A percentile compares a stretch with the other conserved stretches of the same genome.
phyloP scores from a whole-genome alignment of 2,797 vertebrate species.

The Staurois parvus region DNA sequence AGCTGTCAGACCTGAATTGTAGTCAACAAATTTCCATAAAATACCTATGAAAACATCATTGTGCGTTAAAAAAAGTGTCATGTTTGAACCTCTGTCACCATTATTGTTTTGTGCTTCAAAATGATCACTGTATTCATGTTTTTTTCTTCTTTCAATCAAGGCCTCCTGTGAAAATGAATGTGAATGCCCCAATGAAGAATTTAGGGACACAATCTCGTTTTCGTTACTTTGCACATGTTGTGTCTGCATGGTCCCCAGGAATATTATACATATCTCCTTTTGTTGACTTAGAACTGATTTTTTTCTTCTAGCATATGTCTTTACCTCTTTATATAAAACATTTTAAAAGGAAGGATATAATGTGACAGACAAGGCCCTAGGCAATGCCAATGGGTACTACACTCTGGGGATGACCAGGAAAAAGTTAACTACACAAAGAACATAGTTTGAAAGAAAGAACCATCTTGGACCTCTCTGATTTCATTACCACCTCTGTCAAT shows the following conservation, averaged over 20 bases:
- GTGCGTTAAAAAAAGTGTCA: no score
- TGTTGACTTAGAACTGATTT: slow-evolving; percentile 5
- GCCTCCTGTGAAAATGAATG: slow-evolving; percentile 9
- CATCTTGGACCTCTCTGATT: slow-evolving; percentile 50
- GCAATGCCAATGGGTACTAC: slow-evolving; percentile 40
- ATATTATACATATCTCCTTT: slow-evolving; percentile 52
- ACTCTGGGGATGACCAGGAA: slow-evolving; percentile 41
- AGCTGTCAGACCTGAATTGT: no score
- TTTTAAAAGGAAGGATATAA: slow-evolving; percentile 41
- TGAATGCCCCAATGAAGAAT: slow-evolving; percentile 44
- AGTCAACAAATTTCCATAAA: no score
- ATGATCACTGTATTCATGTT: neutral
- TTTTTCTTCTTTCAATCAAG: neutral
- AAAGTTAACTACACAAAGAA: slow-evolving; percentile 37
- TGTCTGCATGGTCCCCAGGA: slow-evolving; percentile 33
- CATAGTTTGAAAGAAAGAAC: slow-evolving; percentile 34
- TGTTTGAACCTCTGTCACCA: no score
- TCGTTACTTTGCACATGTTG: slow-evolving; percentile 13
- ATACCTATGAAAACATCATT: no score
- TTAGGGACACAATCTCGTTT: slow-evolving; percentile 14
- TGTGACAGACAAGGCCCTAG: slow-evolving; percentile 45
- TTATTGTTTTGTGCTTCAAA: no score
- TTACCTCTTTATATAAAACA: slow-evolving; percentile 2
- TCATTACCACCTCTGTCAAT: slow-evolving; percentile 26
- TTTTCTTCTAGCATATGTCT: slow-evolving; percentile 52